A percentile compares a stretch with the other conserved stretches of the same genome.
Conservation (phyloP, 2,797 vertebrate genomes). For the Pogonophryne albipinna region DNA sequence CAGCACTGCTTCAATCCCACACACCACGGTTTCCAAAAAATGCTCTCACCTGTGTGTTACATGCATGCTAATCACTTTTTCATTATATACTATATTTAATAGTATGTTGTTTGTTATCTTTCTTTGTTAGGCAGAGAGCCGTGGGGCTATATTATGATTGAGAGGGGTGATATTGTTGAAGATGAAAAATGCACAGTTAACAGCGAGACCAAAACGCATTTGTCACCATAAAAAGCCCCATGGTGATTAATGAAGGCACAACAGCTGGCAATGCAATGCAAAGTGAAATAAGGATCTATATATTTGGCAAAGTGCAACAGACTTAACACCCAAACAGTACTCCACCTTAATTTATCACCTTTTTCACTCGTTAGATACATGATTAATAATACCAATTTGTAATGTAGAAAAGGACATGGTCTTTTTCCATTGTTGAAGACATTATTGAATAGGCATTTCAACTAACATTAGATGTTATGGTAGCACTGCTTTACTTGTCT, state of each 20-base stretch:
- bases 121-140: conserved; percentile 46
- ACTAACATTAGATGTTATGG: conserved; percentile 24
- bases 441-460: conserved; percentile 40
- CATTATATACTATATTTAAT: no score
- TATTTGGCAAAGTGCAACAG: conserved; percentile 61
- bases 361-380: conserved; percentile 51
- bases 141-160: conserved; percentile 59
- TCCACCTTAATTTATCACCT: conserved; percentile 51
- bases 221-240: conserved; percentile 67
- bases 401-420: conserved; percentile 38
- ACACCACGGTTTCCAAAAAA: conserved; percentile 14
- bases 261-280: conserved; percentile 73
- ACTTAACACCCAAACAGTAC: conserved; percentile 47
- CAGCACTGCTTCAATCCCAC: background rate
- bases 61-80: background rate
- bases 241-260: conserved; percentile 72
- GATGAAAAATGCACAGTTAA: conserved; percentile 75
- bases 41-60: conserved; percentile 6
- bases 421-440: conserved; percentile 33
- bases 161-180: conserved; percentile 59
- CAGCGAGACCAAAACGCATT: conserved; percentile 66
- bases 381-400: conserved; percentile 56
- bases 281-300: conserved; percentile 69
- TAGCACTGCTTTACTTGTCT: background rate
- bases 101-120: conserved; percentile 33